Percentiles rank a stretch among this genome's conserved stretches.
Conservation (phyloP, 2,888 invertebrate genomes). For the Campoplex nolae region DNA sequence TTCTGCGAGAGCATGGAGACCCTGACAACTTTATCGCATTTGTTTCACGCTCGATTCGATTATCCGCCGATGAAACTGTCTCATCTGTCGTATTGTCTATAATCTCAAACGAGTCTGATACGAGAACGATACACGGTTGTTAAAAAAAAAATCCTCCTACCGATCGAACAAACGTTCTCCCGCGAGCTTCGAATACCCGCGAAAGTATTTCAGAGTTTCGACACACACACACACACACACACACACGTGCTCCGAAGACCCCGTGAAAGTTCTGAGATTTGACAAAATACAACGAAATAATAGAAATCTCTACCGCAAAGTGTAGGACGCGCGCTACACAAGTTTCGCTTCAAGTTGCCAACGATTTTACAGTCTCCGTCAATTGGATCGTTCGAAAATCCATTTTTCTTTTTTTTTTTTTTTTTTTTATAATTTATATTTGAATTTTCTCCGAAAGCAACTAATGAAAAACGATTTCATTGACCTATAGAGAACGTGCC, state of each 20-base stretch:
- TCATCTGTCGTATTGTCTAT: slow-evolving; percentile 12
- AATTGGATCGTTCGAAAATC: not conserved
- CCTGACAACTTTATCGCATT: slow-evolving; percentile 42
- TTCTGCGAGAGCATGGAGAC: slow-evolving; percentile 33
- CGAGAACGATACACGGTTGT: slow-evolving; percentile 12
- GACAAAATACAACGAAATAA: not conserved
- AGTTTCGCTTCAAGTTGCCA: not conserved
- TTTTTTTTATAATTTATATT: too few species aligned
- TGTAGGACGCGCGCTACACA: not conserved
- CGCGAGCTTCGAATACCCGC: slow-evolving; percentile 10
- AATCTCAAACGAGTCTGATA: slow-evolving; percentile 23
- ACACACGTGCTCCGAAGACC: slow-evolving; percentile 4
- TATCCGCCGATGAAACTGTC: slow-evolving; percentile 24
- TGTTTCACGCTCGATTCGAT: slow-evolving; percentile 27
- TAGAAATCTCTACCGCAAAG: not conserved
- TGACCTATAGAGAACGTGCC: too few species aligned
- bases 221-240: not conserved
- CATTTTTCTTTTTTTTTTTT: not conserved
- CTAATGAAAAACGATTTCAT: too few species aligned
- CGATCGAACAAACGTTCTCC: not conserved
- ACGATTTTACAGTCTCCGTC: not conserved
- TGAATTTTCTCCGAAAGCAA: too few species aligned
- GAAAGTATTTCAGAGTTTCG: slow-evolving; percentile 24
- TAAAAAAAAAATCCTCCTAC: slow-evolving; percentile 30
- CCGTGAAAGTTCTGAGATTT: slow-evolving; percentile 20